Conservation (phyloP, 2,797 vertebrate genomes). For the Acrossocheilus fasciatus region DNA sequence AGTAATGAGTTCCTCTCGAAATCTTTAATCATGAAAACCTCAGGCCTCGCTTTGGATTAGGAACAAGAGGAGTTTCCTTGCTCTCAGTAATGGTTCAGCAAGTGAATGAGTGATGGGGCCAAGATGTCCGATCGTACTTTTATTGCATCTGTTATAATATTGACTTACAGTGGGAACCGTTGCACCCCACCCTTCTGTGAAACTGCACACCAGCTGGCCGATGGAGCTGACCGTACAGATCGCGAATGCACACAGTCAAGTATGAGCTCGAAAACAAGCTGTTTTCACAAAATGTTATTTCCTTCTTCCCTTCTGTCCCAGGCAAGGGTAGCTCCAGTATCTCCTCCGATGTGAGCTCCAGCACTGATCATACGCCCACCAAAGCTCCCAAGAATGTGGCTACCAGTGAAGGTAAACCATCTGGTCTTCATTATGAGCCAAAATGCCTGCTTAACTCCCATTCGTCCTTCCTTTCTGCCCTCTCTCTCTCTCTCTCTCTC, state of each 20-base stretch:
- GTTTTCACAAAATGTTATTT: conserved; percentile 39
- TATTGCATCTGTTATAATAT: conserved; percentile 61
- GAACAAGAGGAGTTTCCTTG: conserved; percentile 46
- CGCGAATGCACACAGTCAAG: neutral
- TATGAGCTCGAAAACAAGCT: conserved; percentile 19
- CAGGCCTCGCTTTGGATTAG: conserved; percentile 47
- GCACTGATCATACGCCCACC: conserved; percentile 96
- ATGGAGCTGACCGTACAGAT: neutral
- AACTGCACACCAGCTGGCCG: conserved; percentile 37
- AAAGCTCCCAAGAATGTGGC: conserved; percentile 96
- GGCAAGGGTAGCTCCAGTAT: conserved; percentile 99
- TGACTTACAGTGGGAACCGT: conserved; percentile 54
- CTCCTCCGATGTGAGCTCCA: conserved; percentile 98
- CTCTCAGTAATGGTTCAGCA: conserved; percentile 38
- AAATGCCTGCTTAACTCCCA: conserved; percentile 59
- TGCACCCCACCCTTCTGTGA: conserved; percentile 36
- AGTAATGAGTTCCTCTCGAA: conserved; percentile 45
- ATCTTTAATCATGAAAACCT: conserved; percentile 59
- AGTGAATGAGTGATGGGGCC: conserved; percentile 37
- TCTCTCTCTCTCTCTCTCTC: conserved; percentile 44
- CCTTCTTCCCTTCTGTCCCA: conserved; percentile 70
- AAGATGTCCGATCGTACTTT: conserved; percentile 51
- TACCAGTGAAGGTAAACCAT: conserved; percentile 95
- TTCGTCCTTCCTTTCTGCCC: conserved; percentile 41
- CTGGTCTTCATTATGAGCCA: conserved; percentile 83